phyloP scores from a whole-genome alignment of 2,797 vertebrate species.

The Falco concolor region DNA sequence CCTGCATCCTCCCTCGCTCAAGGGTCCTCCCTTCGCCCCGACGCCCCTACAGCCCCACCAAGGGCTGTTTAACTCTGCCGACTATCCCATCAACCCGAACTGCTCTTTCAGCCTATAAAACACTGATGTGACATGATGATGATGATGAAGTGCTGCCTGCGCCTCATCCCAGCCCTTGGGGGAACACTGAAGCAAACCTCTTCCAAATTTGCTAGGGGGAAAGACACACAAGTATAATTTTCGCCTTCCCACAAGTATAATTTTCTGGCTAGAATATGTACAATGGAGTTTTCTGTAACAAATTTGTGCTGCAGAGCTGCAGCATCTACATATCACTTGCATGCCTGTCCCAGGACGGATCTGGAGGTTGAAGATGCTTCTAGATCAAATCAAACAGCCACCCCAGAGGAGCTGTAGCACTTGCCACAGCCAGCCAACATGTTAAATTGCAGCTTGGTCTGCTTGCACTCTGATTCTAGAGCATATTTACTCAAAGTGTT shows the following conservation, averaged over 20 bases:
- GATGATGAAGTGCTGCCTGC: neutral
- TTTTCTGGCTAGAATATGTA: neutral
- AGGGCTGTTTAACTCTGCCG: neutral
- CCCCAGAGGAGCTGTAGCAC: neutral
- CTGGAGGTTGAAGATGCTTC: neutral
- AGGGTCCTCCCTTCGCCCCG: neutral
- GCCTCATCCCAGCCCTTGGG: neutral
- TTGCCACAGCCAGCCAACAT: neutral
- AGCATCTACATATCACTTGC: accelerated
- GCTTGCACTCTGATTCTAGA: neutral
- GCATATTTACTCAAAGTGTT: neutral
- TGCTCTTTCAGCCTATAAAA: neutral
- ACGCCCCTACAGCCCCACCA: accelerated
- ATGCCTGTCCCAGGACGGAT: neutral
- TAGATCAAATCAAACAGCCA: neutral
- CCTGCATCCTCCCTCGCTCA: neutral
- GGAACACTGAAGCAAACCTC: neutral
- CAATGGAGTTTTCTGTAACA: neutral
- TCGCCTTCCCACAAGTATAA: accelerated
- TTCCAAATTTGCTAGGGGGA: neutral
- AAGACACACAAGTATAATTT: neutral
- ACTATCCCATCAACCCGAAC: accelerated
- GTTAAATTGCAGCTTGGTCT: neutral
- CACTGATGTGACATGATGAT: no score
- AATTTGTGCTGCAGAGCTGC: neutral